These are phyloP conservation scores for Allolobophora icterica DNA, from an alignment of 2,888 invertebrate species.

Conservation along the genomic window DNA sequence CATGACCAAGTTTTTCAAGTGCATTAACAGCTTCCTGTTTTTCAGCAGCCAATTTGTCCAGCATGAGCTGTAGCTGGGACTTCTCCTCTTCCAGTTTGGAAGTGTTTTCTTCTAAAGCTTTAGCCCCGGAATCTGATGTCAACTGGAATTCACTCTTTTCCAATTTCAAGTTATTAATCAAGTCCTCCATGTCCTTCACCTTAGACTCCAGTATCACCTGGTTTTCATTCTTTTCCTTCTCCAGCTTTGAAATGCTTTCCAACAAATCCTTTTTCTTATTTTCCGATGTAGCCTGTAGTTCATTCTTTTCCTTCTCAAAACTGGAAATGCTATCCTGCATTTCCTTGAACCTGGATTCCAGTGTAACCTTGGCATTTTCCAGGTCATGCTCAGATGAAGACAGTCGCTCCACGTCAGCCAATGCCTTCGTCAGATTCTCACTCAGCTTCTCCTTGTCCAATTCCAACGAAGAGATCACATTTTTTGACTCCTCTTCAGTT, in stretches of 20 bases:
- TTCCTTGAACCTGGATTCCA: background rate
- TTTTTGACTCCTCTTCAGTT: background rate
- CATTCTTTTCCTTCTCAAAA: slow-evolving; percentile 28
- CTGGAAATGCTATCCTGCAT: background rate
- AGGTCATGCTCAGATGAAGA: background rate
- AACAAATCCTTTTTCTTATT: slow-evolving; percentile 33
- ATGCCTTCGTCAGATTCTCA: background rate
- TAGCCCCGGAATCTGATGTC: background rate
- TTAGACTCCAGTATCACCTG: background rate
- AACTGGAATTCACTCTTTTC: background rate
- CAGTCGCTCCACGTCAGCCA: background rate
- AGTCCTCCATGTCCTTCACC: background rate
- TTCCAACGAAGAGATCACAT: background rate
- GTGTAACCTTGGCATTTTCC: background rate
- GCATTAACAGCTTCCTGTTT: background rate
- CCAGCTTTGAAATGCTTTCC: background rate
- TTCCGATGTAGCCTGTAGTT: background rate
- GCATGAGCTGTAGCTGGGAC: background rate
- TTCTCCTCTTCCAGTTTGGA: slow-evolving; percentile 4
- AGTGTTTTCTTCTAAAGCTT: background rate
- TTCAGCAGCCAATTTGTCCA: background rate
- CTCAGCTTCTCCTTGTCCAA: background rate
- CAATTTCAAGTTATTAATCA: background rate
- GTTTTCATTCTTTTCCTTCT: background rate
- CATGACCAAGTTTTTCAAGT: background rate